Base-by-base conservation (phyloP, 37 sponge, comb jelly and placozoan genomes). In the Diacarnus erythraeanus region DNA sequence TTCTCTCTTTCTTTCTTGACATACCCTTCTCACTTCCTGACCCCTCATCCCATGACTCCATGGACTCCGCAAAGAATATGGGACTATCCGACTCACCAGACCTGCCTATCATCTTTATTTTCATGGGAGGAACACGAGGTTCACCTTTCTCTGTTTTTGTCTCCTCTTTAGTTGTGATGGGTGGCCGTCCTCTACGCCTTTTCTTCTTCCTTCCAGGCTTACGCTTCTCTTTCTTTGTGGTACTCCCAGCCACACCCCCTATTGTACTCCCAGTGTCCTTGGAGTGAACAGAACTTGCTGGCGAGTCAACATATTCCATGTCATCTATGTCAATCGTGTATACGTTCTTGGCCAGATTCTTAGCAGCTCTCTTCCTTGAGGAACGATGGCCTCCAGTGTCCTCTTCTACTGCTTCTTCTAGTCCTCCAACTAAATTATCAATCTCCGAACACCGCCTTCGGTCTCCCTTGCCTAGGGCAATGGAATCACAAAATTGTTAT, bases 71-170 rank as follows among this genome's bases (percentile, higher is more conserved):
- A 59, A 85, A 77, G 72, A 89, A 89, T 43, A 90, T 90, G 21
- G 90, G 90, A 76, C 86, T 85, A 51, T 85, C 82, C 2, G 86
- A 77, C 29, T 80, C 86, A 37, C 78, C 82, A 51, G 81, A 76
- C 12, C 86, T 69, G 12, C 90, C 86, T 23, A 90, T 69, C 74
- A 90, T 10, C 27, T 80, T 75, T 2, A 90, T 90, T 30, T 82
- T 80, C 77, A 90, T 75, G 12, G 82, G 81, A 12, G 90, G 90
- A 3, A 90, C 90, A 36, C 72, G 69, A 2, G 29, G 64, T 10
- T 63, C 78, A 3, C 33, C 38, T 34, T 57, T 64, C 2, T 39
- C 64, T 27, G 15, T 60, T 64, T 20, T 72, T 2, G 15, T 61
- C 30, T 40, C 51, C 27, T 40, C 78, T n/a, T 63, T 38, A 18